These are phyloP conservation scores for Clytia hemisphaerica DNA, from an alignment of 30 jellyfish, hydroid and myxozoan species.

Conservation along the genomic window DNA sequence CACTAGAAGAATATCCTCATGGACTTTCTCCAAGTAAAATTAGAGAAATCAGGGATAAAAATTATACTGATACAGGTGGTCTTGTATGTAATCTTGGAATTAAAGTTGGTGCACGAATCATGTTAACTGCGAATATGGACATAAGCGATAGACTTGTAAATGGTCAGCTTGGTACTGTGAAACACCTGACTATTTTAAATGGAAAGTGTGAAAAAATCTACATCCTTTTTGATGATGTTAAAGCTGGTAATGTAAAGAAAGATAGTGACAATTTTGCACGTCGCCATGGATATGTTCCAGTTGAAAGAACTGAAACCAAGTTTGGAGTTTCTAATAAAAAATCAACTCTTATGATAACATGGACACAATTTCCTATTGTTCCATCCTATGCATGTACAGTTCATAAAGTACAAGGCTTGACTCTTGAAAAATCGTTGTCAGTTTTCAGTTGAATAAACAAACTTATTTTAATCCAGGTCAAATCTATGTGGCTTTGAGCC, in stretches of 20 bases:
- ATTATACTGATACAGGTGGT: constrained; percentile 1
- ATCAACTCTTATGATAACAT: background rate
- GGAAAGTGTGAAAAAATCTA: background rate
- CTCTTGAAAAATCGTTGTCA: background rate
- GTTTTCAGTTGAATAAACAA: background rate
- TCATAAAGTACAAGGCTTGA: constrained; percentile 4
- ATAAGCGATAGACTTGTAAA: background rate
- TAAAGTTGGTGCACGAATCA: constrained; percentile 3
- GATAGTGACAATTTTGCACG: background rate
- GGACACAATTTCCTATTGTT: constrained; percentile 1
- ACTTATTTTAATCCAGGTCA: background rate
- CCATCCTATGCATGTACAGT: constrained; percentile 7
- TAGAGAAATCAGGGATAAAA: background rate
- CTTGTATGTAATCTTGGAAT: too few species aligned
- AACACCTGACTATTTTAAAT: background rate
- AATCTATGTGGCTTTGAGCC: constrained; percentile 2
- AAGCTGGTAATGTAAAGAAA: background rate
- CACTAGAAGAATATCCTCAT: constrained; percentile 16
- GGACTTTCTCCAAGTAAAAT: background rate
- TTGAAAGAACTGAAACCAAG: too few species aligned
- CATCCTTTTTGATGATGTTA: background rate
- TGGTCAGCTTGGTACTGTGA: constrained; percentile 16
- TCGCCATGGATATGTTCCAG: background rate
- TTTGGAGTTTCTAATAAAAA: background rate
- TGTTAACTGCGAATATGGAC: background rate